phyloP scores from a whole-genome alignment of 2,888 invertebrate species.

The Carabus problematicus region DNA sequence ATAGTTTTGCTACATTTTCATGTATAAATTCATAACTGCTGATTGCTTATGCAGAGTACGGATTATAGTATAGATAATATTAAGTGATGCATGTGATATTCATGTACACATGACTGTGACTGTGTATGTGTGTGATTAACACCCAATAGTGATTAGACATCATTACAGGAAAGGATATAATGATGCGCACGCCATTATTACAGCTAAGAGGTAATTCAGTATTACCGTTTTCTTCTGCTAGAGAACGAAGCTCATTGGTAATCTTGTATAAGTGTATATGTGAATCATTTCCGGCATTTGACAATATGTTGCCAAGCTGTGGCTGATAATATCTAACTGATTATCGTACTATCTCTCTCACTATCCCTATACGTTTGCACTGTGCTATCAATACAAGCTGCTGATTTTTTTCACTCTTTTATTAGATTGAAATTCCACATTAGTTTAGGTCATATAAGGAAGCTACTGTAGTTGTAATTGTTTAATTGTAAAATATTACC shows the following conservation, averaged over 20 bases:
- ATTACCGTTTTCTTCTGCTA: conserved; percentile 7
- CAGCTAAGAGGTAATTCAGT: conserved; percentile 3
- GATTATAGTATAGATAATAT: too few species aligned
- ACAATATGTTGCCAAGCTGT: conserved; percentile 6
- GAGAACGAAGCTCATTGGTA: background rate
- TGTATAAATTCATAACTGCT: too few species aligned
- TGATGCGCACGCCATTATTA: conserved; percentile 1
- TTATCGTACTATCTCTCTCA: conserved; percentile 9
- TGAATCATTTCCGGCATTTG: conserved; percentile 17
- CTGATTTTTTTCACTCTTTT: background rate
- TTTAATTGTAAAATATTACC: too few species aligned
- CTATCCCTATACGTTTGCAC: too few species aligned
- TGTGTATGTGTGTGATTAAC: background rate
- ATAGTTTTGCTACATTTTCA: too few species aligned
- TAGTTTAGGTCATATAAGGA: too few species aligned
- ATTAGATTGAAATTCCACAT: background rate
- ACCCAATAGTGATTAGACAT: conserved; percentile 8
- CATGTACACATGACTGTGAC: too few species aligned
- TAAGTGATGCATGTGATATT: too few species aligned
- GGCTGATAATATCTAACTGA: conserved; percentile 5
- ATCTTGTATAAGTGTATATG: background rate
- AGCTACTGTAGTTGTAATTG: too few species aligned
- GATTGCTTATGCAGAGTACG: too few species aligned
- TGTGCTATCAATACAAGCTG: too few species aligned
- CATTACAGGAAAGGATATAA: conserved; percentile 15